Base-by-base conservation (phyloP, 2,797 vertebrate genomes). In the Macrochelys suwanniensis region DNA sequence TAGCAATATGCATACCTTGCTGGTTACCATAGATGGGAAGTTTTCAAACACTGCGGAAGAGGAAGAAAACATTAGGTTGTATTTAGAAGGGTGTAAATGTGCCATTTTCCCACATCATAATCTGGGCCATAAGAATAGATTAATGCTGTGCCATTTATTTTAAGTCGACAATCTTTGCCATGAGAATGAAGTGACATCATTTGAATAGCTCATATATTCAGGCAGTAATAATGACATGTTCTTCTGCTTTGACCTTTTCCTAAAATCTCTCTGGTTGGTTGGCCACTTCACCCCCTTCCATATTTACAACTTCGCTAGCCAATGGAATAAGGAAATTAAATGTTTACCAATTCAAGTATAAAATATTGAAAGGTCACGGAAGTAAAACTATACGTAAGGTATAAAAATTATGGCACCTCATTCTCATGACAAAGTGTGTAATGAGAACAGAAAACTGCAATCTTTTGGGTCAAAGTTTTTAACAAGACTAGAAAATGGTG, bases 201-300 rank as follows among this genome's bases (percentile, higher is more conserved):
- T 88, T 96, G 85, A 96, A 94, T 96, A 89, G 83, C 37, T 96
- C 89, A 89, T 85, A 54, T 93, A 94, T 97, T 94, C 84, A 79
- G 91, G 47, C n/a, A 21, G 2, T 96, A 96, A 96, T 95, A 96
- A 84, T 83, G 42, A 95, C 94, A 87, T 33, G 17, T 42, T 92
- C 51, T 95, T 97, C 87, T 76, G 80, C 76, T 89, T 93, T 96
- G 95, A 98, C 95, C 96, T 98, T 97, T 97, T 5, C 2, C 96
- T 96, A 94, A 50, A 89, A 51, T 97, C 4, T 85, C 79, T 88
- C 59, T 85, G 57, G 87, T 50, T 91, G 90, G 92, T 97, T 90
- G 50, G 74, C 97, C 81, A 80, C 89, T 96, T 89, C 80, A 96
- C 68, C 89, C 77, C 93, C 96, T 91, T 93, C 54, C 82, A 76